Conservation (phyloP, 35 echinoderm and acorn worm genomes). For the Ptychodera flava region DNA sequence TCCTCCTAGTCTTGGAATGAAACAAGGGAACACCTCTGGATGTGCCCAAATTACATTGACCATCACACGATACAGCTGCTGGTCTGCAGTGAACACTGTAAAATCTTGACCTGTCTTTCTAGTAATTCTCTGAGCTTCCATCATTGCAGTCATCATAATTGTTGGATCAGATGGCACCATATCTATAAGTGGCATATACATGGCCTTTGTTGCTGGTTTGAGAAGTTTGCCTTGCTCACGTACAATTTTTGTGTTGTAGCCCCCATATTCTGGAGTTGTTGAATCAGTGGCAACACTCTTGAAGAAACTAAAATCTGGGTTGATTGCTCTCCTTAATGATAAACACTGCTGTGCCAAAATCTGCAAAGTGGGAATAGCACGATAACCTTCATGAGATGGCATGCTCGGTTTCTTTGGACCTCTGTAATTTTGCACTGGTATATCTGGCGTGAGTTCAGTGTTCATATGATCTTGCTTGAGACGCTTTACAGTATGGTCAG, state of each 20-base stretch:
- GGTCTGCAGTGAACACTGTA: slow-evolving; percentile 47
- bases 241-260: too few species aligned
- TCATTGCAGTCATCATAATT: slow-evolving; percentile 57
- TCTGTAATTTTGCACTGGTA: slow-evolving; percentile 28
- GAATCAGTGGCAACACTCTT: too few species aligned
- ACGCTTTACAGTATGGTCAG: too few species aligned
- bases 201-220: too few species aligned
- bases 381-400: not conserved
- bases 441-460: slow-evolving; percentile 2
- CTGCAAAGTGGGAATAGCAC: slow-evolving; percentile 4
- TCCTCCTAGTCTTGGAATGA: slow-evolving; percentile 25
- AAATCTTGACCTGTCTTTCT: slow-evolving; percentile 8
- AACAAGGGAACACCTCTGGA: slow-evolving; percentile 12
- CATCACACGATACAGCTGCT: slow-evolving; percentile 46
- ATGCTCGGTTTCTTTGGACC: slow-evolving; percentile 32
- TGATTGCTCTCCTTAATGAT: slow-evolving; percentile 32
- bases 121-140: slow-evolving; percentile 20
- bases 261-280: too few species aligned
- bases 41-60: slow-evolving; percentile 54
- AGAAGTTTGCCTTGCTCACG: too few species aligned
- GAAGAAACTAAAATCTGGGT: slow-evolving; percentile 25
- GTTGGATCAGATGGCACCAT: too few species aligned
- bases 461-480: slow-evolving; percentile 36
- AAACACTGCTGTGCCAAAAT: slow-evolving; percentile 24
- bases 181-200: too few species aligned